phyloP scores from a whole-genome alignment of 2,113 vertebrate genomes.

The Henicopernis longicauda region DNA sequence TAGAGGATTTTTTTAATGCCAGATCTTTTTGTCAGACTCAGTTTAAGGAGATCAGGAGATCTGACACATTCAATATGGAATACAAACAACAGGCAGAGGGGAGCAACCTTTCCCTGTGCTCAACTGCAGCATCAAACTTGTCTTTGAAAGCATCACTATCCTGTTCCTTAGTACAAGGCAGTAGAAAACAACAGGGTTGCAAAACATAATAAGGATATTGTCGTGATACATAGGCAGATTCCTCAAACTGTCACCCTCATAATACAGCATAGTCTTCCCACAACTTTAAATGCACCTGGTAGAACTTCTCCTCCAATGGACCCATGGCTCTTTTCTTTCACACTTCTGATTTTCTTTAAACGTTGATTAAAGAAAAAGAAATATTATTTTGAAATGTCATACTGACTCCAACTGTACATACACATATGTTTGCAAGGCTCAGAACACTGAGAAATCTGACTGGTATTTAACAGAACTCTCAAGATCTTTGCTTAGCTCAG shows the following conservation, averaged over 20 bases:
- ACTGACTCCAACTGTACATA: not conserved
- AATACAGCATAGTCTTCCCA: not conserved
- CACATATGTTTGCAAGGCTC: not conserved
- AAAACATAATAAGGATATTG: not conserved
- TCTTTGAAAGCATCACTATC: not conserved
- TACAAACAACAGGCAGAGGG: not conserved
- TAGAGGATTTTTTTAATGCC: not conserved
- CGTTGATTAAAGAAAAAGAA: not conserved
- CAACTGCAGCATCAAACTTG: not conserved
- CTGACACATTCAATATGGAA: not conserved
- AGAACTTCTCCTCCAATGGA: not conserved
- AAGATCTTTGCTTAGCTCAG: not conserved
- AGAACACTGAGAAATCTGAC: not conserved
- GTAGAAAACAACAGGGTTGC: not conserved
- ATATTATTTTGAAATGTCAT: not conserved
- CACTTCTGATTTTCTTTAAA: not conserved
- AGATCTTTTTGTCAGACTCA: not conserved
- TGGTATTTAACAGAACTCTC: not conserved
- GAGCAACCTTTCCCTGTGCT: not conserved
- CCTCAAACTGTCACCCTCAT: not conserved
- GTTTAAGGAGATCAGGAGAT: not conserved
- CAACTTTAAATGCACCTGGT: not conserved
- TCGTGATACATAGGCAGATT: not conserved
- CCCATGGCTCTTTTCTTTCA: not conserved
- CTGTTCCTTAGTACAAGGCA: not conserved